phyloP scores from a whole-genome alignment of 2,888 invertebrate species.

The Scaptomyza cyrtandrae region DNA sequence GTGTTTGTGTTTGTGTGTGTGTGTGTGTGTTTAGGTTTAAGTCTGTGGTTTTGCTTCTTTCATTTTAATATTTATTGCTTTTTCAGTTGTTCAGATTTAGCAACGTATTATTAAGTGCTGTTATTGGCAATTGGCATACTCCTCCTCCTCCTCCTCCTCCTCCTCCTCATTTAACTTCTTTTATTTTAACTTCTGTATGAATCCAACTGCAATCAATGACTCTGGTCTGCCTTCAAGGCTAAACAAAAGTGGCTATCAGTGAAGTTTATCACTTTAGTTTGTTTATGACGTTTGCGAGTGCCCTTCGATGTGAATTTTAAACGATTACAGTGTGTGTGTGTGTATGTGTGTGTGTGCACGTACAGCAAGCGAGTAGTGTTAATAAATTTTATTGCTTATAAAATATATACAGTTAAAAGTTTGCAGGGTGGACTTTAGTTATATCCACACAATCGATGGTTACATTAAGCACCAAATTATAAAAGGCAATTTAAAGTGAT shows the following conservation, averaged over 20 bases:
- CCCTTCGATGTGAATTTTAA: constrained; percentile 22
- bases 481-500: no score
- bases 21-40: background rate
- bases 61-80: constrained; percentile 60
- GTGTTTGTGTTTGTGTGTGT: background rate
- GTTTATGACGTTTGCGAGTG: constrained; percentile 32
- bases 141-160: no score
- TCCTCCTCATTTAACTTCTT: background rate
- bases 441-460: no score
- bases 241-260: constrained; percentile 18
- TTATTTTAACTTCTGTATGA: constrained; percentile 9
- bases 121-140: constrained; percentile 35
- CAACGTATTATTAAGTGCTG: constrained; percentile 72
- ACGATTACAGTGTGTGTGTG: constrained; percentile 9
- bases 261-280: constrained; percentile 37
- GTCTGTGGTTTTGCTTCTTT: constrained; percentile 28
- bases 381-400: background rate
- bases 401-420: constrained; percentile 6
- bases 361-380: background rate
- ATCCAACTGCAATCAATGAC: background rate
- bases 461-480: no score
- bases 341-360: constrained; percentile 1
- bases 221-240: constrained; percentile 1
- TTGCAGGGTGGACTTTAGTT: background rate
- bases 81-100: constrained; percentile 48